Base-by-base conservation (phyloP, 1,140 invertebrate species). In the Papilio aristodemus region DNA sequence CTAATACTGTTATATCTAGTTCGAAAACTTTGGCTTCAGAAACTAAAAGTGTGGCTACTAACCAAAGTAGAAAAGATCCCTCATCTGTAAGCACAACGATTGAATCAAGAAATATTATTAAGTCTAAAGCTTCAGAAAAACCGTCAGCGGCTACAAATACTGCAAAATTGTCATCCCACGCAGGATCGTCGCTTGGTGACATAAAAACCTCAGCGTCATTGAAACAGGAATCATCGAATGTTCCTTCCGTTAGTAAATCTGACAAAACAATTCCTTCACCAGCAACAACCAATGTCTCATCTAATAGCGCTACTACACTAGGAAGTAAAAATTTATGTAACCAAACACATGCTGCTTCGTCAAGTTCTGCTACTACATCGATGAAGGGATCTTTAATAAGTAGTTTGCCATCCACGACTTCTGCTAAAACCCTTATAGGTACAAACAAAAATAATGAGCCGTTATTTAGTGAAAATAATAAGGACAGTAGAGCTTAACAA, bases 401-500 rank as follows among this genome's bases (percentile, higher is more conserved):
- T 46, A 68, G 10, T 68, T 63, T 54, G 41, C 32, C 38, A 11
- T 38, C 68, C 2, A 46, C 64, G 8, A 38, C 25, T 63, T 32
- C 68, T 25, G 54, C 57, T 13, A 57, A 68, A 62, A 41, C 50
- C 14, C 19, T 58, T 14, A 43, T 69, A 50, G 17, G 13, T 27
- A 70, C 64, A 69, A 77, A 72, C 62, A 60, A 77, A 71, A 75
- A 75, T 67, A 71, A 22, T 73, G 72, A 72, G 13, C 70, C 72
- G 32, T 72, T 73, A 66, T 36, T 63, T 10, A 72, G 67, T 62
- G 68, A 70, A 70, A 11, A 71, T 50, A 75, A 69, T 67, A 80
- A 79, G 72, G 75, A 76, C 67, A 73, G 68, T 69, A 86, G 79
- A 77, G 72, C 72, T 81, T 81, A 85, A 76, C 74, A 76, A 50